Percentiles rank a stretch among this genome's conserved stretches.
Conservation (phyloP, 2,113 vertebrate genomes). For the Gadus macrocephalus region DNA sequence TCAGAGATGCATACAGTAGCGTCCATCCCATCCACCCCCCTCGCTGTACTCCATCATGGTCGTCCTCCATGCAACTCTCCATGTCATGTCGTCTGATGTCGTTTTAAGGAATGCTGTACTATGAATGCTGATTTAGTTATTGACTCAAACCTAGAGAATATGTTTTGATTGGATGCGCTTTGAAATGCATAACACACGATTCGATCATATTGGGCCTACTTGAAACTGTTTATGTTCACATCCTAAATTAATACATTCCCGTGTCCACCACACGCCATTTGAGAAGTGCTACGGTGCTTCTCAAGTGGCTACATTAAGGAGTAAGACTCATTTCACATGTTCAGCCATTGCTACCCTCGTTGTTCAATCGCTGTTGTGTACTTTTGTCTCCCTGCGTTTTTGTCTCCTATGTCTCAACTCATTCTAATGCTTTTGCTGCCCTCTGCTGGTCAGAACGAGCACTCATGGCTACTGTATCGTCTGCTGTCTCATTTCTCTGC, state of each 20-base stretch:
- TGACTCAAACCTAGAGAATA: background rate
- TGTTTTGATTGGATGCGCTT: background rate
- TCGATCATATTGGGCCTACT: background rate
- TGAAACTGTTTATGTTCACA: slow-evolving; percentile 6
- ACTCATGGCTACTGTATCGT: slow-evolving; percentile 67
- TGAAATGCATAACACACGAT: too few relatives aligned
- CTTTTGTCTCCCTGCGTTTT: slow-evolving; percentile 9
- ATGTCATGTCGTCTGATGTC: slow-evolving; percentile 9
- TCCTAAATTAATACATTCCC: slow-evolving; percentile 20
- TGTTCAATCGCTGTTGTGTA: slow-evolving; percentile 1
- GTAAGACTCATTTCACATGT: slow-evolving; percentile 35
- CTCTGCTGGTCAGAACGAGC: slow-evolving; percentile 64
- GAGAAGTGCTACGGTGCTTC: slow-evolving; percentile 39
- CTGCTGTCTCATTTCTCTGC: slow-evolving; percentile 64
- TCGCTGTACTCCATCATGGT: slow-evolving; percentile 38
- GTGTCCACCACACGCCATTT: slow-evolving; percentile 26
- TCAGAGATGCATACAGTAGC: slow-evolving; percentile 75
- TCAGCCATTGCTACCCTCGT: background rate
- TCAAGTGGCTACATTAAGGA: slow-evolving; percentile 47
- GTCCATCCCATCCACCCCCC: slow-evolving; percentile 51
- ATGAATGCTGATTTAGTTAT: too few relatives aligned
- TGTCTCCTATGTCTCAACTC: slow-evolving; percentile 37
- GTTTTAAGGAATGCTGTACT: slow-evolving; percentile 5
- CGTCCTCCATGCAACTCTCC: slow-evolving; percentile 25
- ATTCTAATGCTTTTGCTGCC: slow-evolving; percentile 71